These are phyloP conservation scores for Colletes gigas DNA, from an alignment of 1,140 invertebrate species.

Conservation along the genomic window DNA sequence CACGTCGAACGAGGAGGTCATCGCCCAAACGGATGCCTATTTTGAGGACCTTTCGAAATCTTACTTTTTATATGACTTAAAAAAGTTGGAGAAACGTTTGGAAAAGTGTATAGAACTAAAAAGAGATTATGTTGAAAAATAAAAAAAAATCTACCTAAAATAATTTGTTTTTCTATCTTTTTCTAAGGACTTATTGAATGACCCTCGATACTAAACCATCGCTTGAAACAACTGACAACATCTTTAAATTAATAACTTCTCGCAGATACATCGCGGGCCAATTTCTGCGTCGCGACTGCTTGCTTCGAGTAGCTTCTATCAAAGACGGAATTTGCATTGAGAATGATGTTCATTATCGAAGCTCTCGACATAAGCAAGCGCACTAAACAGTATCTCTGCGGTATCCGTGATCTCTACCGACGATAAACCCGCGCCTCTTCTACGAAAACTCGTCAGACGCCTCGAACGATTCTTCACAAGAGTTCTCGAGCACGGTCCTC, in stretches of 20 bases:
- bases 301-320: not conserved
- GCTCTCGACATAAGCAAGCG: not conserved
- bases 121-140: too few species aligned
- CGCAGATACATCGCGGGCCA: not conserved
- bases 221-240: constrained; percentile 9
- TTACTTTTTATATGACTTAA: too few species aligned
- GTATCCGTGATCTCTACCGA: not conserved
- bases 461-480: constrained; percentile 22
- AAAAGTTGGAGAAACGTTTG: too few species aligned
- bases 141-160: too few species aligned
- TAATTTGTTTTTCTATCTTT: too few species aligned
- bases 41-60: too few species aligned
- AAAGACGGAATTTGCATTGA: constrained; percentile 1
- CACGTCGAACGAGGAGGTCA: too few species aligned
- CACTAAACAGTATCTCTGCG: not conserved
- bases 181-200: not conserved
- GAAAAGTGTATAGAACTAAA: too few species aligned
- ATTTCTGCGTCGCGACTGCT: not conserved
- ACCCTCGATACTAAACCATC: not conserved
- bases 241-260: not conserved
- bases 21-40: too few species aligned
- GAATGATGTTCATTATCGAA: not conserved
- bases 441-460: not conserved
- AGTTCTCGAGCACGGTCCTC: not conserved
- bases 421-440: too few species aligned